Conservation (phyloP, 2,113 vertebrate species). For the Salvelinus alpinus region DNA sequence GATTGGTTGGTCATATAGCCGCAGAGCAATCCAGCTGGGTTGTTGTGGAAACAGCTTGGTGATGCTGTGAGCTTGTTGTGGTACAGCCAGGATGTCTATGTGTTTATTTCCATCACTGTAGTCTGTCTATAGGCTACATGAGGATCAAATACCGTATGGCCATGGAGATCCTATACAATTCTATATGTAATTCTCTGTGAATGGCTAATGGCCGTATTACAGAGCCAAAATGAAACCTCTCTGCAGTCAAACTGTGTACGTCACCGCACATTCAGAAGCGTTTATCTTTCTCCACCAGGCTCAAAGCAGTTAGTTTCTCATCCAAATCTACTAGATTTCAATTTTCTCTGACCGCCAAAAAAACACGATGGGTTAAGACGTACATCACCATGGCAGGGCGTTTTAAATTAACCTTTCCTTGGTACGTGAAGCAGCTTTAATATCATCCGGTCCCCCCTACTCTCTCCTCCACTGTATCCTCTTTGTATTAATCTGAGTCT, state of each 20-base stretch:
- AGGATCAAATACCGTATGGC: too few relatives aligned
- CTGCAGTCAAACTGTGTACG: too few relatives aligned
- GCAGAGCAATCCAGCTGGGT: neutral
- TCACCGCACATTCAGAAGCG: neutral
- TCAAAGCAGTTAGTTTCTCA: neutral
- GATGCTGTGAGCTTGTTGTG: neutral
- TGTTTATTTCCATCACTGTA: too few relatives aligned
- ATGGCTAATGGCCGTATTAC: too few relatives aligned
- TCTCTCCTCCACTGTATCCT: neutral
- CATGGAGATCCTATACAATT: too few relatives aligned
- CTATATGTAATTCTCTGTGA: too few relatives aligned
- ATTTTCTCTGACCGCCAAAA: too few relatives aligned
- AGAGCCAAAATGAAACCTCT: too few relatives aligned
- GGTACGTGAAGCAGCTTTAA: neutral
- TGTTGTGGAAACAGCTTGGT: neutral
- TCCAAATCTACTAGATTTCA: neutral
- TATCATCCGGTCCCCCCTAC: neutral
- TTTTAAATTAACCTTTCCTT: neutral
- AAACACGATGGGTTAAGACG: neutral
- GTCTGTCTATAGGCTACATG: too few relatives aligned
- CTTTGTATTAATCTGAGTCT: constrained; percentile 1
- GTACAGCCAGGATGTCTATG: too few relatives aligned
- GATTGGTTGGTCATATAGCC: neutral
- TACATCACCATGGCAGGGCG: neutral
- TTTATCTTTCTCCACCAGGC: neutral